These are phyloP conservation scores for Macrostomum lignano DNA, from an alignment of 1,140 invertebrate species.

Conservation along the genomic window DNA sequence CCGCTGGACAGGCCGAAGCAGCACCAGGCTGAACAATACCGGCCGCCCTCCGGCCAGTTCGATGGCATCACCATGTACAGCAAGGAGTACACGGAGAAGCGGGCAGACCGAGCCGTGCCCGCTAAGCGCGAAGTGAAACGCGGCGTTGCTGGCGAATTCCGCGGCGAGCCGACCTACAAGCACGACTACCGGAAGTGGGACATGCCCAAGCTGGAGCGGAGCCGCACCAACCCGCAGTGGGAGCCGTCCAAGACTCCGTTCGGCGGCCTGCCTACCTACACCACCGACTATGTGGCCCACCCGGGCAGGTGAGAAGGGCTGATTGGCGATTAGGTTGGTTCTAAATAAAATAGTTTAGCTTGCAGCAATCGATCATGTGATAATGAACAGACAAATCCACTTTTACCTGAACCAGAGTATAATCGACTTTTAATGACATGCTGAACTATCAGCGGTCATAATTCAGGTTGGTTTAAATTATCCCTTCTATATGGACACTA, in stretches of 20 bases:
- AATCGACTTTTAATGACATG: too few species aligned
- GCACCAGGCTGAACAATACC: constrained; percentile 14
- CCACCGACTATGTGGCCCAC: constrained; percentile 17
- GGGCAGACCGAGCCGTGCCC: constrained; percentile 12
- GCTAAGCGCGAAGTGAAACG: constrained; percentile 14
- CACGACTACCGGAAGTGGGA: constrained; percentile 25
- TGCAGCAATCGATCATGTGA: too few species aligned
- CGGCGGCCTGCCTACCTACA: constrained; percentile 19
- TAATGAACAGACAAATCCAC: too few species aligned
- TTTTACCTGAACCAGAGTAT: too few species aligned
- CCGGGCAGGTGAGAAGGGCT: too few species aligned
- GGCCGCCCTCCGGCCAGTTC: constrained; percentile 17
- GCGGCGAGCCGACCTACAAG: constrained; percentile 27
- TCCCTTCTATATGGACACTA: too few species aligned
- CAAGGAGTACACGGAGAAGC: constrained; percentile 24
- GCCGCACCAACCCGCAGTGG: constrained; percentile 11
- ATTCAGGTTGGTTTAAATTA: too few species aligned
- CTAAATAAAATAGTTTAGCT: too few species aligned
- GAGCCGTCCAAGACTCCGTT: constrained; percentile 14
- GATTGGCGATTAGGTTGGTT: too few species aligned
- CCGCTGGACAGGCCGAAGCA: constrained; percentile 13
- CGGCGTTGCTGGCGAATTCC: constrained; percentile 17
- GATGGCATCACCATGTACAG: constrained; percentile 23
- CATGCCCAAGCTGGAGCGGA: constrained; percentile 9
- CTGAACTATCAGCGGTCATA: too few species aligned